Conservation (phyloP, 2,888 invertebrate species). For the Tribolium freemani region DNA sequence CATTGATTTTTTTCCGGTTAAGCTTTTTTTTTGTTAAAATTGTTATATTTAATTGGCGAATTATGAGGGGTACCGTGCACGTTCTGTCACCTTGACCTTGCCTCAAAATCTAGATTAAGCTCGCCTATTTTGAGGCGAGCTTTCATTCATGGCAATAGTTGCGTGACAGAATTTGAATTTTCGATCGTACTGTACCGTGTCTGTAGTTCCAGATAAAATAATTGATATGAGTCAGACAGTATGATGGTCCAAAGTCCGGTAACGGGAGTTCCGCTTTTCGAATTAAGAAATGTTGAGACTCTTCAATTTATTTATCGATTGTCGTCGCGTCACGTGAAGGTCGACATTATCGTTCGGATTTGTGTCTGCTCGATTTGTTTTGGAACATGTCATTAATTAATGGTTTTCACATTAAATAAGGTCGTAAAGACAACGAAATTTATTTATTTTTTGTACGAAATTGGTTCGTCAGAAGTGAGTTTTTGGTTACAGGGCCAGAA, state of each 20-base stretch:
- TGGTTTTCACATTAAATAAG: not conserved
- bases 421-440: not conserved
- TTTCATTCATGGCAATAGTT: constrained; percentile 2
- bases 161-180: not conserved
- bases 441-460: too few species aligned
- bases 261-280: not conserved
- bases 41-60: not conserved
- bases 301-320: constrained; percentile 5
- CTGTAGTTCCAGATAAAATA: not conserved
- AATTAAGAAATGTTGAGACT: not conserved
- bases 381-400: constrained; percentile 1
- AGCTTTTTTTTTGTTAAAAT: not conserved
- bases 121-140: constrained; percentile 5
- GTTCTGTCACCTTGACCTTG: constrained; percentile 20
- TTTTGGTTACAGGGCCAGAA: constrained; percentile 55
- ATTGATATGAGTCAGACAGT: not conserved
- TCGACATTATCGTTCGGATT: constrained; percentile 3
- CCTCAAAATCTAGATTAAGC: constrained; percentile 24
- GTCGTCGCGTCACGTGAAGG: constrained; percentile 5
- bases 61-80: not conserved
- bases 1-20: not conserved
- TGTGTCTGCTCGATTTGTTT: constrained; percentile 20
- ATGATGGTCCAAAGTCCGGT: not conserved
- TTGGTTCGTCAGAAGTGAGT: not conserved
- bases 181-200: not conserved